Evolutionary conservation across 2,113 vertebrate genomes (phyloP).

Genomic region (Thryonomys swinderianus): DNA sequence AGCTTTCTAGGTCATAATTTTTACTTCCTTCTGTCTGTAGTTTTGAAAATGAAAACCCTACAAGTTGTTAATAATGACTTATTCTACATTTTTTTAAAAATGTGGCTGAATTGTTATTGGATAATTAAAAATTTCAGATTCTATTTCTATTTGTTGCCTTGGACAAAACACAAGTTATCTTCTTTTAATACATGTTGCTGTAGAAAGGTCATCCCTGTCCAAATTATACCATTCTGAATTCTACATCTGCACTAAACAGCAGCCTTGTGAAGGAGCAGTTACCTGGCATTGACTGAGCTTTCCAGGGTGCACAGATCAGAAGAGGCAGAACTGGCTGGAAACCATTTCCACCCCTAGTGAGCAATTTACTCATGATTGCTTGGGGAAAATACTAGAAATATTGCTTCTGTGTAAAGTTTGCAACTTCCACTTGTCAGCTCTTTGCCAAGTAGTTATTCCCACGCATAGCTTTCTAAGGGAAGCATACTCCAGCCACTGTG

Average conservation of each 20-base stretch:
- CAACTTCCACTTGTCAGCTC: conserved; percentile 72
- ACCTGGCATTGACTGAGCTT: conserved; percentile 85
- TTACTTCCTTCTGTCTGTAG: conserved; percentile 52
- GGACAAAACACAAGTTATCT: conserved; percentile 81
- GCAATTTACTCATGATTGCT: conserved; percentile 85
- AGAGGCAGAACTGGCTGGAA: conserved; percentile 84
- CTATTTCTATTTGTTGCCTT: conserved; percentile 77
- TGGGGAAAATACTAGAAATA: conserved; percentile 85
- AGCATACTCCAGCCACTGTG: neutral
- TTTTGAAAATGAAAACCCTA: conserved; percentile 65
- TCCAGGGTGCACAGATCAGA: conserved; percentile 85
- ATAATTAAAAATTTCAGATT: conserved; percentile 82
- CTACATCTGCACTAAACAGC: conserved; percentile 85
- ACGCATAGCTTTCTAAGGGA: conserved; percentile 41
- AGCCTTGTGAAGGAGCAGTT: conserved; percentile 83
- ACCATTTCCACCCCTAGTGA: conserved; percentile 86
- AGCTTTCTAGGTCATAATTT: conserved; percentile 64
- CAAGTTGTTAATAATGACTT: conserved; percentile 64
- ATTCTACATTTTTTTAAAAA: conserved; percentile 61
- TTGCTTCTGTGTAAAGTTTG: conserved; percentile 82
- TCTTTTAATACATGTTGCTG: conserved; percentile 85
- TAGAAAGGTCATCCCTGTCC: conserved; percentile 84
- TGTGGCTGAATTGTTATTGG: conserved; percentile 1
- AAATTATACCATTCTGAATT: conserved; percentile 86
- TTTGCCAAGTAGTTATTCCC: conserved; percentile 75